These are phyloP conservation scores for Zoanthus solanderi DNA, from an alignment of 92 coral and sea anemone species.

Conservation along the genomic window DNA sequence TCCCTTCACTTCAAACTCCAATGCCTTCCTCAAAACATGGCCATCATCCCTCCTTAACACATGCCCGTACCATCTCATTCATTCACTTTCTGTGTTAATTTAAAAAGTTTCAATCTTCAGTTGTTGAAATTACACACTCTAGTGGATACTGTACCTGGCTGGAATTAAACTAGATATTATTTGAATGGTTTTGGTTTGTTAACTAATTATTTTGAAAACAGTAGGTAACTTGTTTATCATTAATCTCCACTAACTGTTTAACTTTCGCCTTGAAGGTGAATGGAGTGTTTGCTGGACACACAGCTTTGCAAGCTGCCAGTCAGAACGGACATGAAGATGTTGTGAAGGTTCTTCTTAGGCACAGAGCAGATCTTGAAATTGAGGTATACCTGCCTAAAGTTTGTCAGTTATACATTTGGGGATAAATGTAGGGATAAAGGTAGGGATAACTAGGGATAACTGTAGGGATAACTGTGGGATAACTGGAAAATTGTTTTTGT, in stretches of 20 bases:
- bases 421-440: no score
- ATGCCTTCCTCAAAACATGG: no score
- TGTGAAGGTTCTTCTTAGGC: constrained; percentile 77
- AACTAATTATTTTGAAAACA: neutral
- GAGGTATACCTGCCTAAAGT: constrained; percentile 67
- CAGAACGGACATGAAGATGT: constrained; percentile 97
- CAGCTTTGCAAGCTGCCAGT: constrained; percentile 98
- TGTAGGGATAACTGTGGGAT: no score
- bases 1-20: no score
- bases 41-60: no score
- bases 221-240: neutral
- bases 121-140: no score
- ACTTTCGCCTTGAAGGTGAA: constrained; percentile 63
- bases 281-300: constrained; percentile 99
- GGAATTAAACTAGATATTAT: neutral
- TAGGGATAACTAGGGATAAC: neutral
- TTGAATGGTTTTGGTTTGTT: neutral
- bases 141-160: neutral
- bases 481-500: no score
- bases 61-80: no score
- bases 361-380: constrained; percentile 85
- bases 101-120: no score
- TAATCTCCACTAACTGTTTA: neutral
- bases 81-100: no score
- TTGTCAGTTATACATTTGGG: no score